A percentile compares a stretch with the other conserved stretches of the same genome.
Conservation (phyloP, 1,140 invertebrate species). For the Cylas formicarius region DNA sequence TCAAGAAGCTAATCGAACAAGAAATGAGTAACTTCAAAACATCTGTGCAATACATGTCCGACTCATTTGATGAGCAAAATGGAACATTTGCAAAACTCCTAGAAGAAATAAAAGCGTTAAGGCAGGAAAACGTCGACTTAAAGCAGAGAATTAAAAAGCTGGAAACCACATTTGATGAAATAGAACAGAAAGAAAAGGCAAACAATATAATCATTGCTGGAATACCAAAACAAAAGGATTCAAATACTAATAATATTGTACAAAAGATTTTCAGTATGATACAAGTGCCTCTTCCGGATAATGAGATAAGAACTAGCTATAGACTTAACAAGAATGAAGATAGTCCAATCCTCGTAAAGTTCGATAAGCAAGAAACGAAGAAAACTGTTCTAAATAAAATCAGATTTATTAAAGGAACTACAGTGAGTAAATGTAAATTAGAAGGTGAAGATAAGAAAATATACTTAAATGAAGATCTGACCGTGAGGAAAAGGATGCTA, state of each 20-base stretch:
- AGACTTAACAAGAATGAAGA: background rate
- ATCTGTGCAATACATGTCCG: constrained; percentile 3
- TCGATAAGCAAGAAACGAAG: background rate
- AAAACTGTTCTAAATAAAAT: background rate
- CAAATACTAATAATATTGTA: background rate
- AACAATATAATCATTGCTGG: constrained; percentile 3
- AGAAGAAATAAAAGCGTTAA: constrained; percentile 3
- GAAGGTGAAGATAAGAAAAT: constrained; percentile 5
- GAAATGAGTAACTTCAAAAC: background rate
- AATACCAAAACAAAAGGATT: constrained; percentile 1
- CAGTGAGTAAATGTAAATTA: constrained; percentile 1
- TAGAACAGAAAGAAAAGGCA: constrained; percentile 4
- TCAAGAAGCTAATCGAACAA: constrained; percentile 1
- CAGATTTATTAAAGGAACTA: constrained; percentile 1
- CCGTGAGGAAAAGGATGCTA: constrained; percentile 1
- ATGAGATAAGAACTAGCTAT: background rate
- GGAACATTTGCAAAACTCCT: background rate
- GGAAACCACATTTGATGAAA: constrained; percentile 2
- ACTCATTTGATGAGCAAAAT: constrained; percentile 5
- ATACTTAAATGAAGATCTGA: constrained; percentile 3
- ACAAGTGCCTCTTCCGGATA: background rate
- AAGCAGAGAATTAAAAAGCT: background rate
- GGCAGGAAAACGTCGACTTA: background rate
- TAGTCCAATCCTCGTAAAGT: constrained; percentile 1
- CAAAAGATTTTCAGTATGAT: background rate